These are phyloP conservation scores for Channa argus DNA, from an alignment of 2,113 vertebrate species.

Conservation along the genomic window DNA sequence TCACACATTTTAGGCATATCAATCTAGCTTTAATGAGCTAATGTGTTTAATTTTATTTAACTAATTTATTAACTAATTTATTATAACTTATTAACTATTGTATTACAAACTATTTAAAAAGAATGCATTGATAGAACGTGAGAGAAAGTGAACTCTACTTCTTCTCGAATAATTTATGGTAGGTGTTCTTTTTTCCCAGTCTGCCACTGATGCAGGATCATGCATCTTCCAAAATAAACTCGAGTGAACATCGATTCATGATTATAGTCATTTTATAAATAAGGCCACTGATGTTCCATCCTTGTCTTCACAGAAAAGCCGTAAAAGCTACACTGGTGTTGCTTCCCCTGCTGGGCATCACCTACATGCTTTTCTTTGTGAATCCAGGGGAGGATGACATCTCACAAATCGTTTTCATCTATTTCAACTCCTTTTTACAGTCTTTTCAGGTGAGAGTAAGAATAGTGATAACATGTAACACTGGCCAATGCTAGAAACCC, in stretches of 20 bases:
- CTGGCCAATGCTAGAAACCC: background rate
- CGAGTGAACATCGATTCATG: constrained; percentile 10
- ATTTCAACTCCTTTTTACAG: constrained; percentile 98
- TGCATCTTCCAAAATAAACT: background rate
- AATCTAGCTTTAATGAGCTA: too few relatives aligned
- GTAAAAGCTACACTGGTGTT: constrained; percentile 97
- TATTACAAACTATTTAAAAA: background rate
- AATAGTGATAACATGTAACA: background rate
- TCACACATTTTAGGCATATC: too few relatives aligned
- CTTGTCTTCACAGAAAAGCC: constrained; percentile 88
- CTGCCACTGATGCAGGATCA: background rate
- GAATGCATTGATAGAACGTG: background rate
- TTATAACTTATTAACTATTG: too few relatives aligned
- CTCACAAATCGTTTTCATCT: constrained; percentile 98
- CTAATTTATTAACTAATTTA: background rate
- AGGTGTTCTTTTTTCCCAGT: background rate
- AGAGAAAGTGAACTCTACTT: background rate
- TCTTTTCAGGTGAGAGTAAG: constrained; percentile 92
- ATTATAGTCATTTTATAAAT: constrained; percentile 20
- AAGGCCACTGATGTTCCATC: background rate
- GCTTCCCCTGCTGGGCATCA: constrained; percentile 95
- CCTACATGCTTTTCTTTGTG: constrained; percentile 98
- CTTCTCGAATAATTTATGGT: background rate
- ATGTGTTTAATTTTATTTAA: too few relatives aligned
- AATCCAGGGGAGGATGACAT: constrained; percentile 97